Evolutionary conservation across 2,888 invertebrate genomes (phyloP).

Genomic region (Drosophila colorata): DNA sequence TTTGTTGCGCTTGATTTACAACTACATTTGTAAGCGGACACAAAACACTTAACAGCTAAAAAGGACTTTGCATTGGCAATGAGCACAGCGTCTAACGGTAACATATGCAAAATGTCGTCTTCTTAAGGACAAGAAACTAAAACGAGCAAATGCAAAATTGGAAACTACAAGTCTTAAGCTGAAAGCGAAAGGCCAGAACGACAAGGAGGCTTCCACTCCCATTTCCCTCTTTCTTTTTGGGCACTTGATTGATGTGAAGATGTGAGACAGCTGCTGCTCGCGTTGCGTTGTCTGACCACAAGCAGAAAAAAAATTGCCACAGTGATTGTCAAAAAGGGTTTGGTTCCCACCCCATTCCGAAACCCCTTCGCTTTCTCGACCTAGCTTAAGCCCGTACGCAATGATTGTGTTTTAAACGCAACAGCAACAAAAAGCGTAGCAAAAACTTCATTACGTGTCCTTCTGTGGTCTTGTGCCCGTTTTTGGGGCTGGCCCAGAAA

Average conservation of each 20-base stretch:
- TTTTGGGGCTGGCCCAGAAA: constrained; percentile 60
- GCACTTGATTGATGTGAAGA: constrained; percentile 70
- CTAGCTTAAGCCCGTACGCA: constrained; percentile 30
- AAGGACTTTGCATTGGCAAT: constrained; percentile 75
- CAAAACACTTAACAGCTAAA: constrained; percentile 78
- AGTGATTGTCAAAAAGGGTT: constrained; percentile 73
- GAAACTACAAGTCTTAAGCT: constrained; percentile 34
- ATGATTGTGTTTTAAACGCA: constrained; percentile 58
- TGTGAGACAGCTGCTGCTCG: constrained; percentile 43
- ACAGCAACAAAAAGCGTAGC: constrained; percentile 13
- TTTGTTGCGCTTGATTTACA: constrained; percentile 61
- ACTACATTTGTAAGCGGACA: constrained; percentile 73
- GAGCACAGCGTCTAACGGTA: constrained; percentile 43
- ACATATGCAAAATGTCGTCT: constrained; percentile 57
- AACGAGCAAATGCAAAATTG: constrained; percentile 31
- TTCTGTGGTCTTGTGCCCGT: constrained; percentile 8
- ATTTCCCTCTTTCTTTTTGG: constrained; percentile 17
- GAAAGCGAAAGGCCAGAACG: constrained; percentile 15
- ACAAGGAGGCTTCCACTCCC: not conserved
- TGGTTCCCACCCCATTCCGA: not conserved
- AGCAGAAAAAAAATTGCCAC: constrained; percentile 49
- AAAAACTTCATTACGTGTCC: constrained; percentile 61
- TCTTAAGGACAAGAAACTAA: constrained; percentile 47
- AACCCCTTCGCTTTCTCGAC: constrained; percentile 9
- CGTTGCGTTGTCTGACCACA: constrained; percentile 51